Evolutionary conservation across 2,797 vertebrate genomes (phyloP).

Genomic region (Manis pentadactyla): DNA sequence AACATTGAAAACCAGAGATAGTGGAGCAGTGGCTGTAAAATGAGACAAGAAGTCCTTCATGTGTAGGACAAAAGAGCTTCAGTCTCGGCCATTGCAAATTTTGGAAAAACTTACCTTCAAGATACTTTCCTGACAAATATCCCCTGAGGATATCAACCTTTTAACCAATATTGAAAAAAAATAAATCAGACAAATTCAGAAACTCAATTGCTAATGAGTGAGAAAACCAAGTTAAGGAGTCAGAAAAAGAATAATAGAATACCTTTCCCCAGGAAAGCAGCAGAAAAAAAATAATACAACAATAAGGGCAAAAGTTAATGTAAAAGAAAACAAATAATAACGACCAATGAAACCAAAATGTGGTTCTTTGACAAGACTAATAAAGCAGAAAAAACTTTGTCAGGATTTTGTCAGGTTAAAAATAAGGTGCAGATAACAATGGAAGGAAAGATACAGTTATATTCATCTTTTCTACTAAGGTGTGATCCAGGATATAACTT

Average conservation of each 20-base stretch:
- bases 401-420: background rate
- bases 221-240: constrained; percentile 3
- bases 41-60: background rate
- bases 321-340: constrained; percentile 19
- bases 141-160: background rate
- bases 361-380: background rate
- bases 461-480: background rate
- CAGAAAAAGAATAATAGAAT: background rate
- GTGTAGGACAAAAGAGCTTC: background rate
- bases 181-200: background rate
- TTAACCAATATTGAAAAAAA: background rate
- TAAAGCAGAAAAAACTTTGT: background rate
- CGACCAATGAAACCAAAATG: background rate
- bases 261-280: background rate
- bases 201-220: background rate
- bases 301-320: background rate
- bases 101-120: constrained; percentile 23
- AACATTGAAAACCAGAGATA: background rate
- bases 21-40: background rate
- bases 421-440: background rate
- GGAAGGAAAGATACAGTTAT: background rate
- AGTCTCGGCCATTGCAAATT: constrained; percentile 7
- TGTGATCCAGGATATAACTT: background rate
- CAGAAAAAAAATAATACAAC: constrained; percentile 19
- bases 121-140: constrained; percentile 19